Conservation (phyloP, 2,113 vertebrate genomes). For the Columba livia region DNA sequence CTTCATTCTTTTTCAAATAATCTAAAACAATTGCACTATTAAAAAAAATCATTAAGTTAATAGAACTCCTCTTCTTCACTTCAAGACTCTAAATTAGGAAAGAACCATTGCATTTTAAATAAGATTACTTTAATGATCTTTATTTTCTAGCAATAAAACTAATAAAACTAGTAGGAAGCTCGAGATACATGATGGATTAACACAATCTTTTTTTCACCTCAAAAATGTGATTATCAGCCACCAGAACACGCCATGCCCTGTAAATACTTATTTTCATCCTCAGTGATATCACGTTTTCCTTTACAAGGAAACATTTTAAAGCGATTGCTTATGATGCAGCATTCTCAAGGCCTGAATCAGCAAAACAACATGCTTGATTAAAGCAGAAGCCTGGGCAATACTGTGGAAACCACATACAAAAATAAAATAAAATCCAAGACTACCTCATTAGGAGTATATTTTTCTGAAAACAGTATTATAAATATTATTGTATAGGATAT, state of each 20-base stretch:
- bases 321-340: slow-evolving; percentile 78
- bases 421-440: slow-evolving; percentile 39
- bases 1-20: background rate
- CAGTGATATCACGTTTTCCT: slow-evolving; percentile 55
- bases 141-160: slow-evolving; percentile 30
- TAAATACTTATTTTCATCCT: slow-evolving; percentile 47
- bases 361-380: slow-evolving; percentile 79
- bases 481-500: background rate
- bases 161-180: slow-evolving; percentile 43
- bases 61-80: slow-evolving; percentile 24
- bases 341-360: slow-evolving; percentile 80
- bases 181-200: slow-evolving; percentile 25
- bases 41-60: slow-evolving; percentile 12
- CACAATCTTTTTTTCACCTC: slow-evolving; percentile 31
- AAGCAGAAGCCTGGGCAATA: slow-evolving; percentile 79
- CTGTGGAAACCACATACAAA: slow-evolving; percentile 68
- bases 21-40: background rate
- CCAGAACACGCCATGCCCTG: slow-evolving; percentile 64
- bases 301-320: slow-evolving; percentile 69
- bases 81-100: slow-evolving; percentile 10
- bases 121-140: background rate
- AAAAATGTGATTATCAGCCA: slow-evolving; percentile 37
- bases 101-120: slow-evolving; percentile 38
- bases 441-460: background rate
- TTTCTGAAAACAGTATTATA: background rate